These are phyloP conservation scores for Norana najaformis DNA, from an alignment of 2,888 invertebrate genomes.

Conservation along the genomic window DNA sequence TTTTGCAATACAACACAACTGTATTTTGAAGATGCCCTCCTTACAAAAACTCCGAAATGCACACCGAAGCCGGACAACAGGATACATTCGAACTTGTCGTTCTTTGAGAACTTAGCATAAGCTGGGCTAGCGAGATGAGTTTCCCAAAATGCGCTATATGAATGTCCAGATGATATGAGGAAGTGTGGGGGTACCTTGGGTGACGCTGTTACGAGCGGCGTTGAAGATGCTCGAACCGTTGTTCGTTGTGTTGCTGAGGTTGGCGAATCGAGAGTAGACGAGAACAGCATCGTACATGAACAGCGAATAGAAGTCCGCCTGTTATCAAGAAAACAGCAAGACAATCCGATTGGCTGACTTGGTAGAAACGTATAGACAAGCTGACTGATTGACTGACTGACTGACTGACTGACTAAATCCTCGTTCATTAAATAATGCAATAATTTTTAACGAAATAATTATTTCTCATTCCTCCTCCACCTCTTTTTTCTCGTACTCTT, in stretches of 20 bases:
- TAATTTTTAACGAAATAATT: too few species aligned
- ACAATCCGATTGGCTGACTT: neutral
- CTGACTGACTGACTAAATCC: neutral
- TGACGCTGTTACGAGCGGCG: conserved; percentile 39
- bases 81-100: too few species aligned
- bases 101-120: too few species aligned
- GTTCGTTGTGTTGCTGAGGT: conserved; percentile 41
- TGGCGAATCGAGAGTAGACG: conserved; percentile 44
- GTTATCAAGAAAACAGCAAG: neutral
- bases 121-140: too few species aligned
- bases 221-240: conserved; percentile 40
- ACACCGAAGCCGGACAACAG: too few species aligned
- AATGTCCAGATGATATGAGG: neutral
- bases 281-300: conserved; percentile 49
- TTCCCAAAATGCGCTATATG: too few species aligned
- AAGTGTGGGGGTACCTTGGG: conserved; percentile 41
- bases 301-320: conserved; percentile 49
- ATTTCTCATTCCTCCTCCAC: too few species aligned
- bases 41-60: too few species aligned
- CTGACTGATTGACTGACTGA: neutral
- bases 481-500: too few species aligned
- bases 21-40: too few species aligned
- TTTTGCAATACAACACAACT: neutral
- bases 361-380: neutral
- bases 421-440: too few species aligned